Conservation (phyloP, 1,140 invertebrate genomes). For the Eriosoma lanigerum region DNA sequence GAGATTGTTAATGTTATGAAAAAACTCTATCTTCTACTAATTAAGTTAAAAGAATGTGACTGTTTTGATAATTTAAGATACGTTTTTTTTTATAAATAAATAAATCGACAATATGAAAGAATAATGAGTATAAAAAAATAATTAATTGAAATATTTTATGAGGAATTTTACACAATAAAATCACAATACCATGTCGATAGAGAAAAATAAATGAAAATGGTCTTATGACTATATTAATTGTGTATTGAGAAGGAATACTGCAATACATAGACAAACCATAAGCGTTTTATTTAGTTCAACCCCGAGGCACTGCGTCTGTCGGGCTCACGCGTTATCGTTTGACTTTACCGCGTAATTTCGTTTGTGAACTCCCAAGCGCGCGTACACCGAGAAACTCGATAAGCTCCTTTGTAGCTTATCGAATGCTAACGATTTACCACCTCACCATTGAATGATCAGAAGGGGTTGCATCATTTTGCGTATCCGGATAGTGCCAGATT, state of each 20-base stretch:
- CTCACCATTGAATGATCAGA: not conserved
- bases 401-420: slow-evolving; percentile 44
- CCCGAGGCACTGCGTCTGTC: slow-evolving; percentile 18
- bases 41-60: no score
- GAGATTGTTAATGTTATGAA: no score
- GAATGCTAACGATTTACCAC: slow-evolving; percentile 39
- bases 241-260: not conserved
- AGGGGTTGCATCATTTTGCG: slow-evolving; percentile 13
- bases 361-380: slow-evolving; percentile 13
- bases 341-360: slow-evolving; percentile 44
- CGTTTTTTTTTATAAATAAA: no score
- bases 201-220: not conserved
- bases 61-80: no score
- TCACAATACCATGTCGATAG: not conserved
- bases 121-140: not conserved
- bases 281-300: slow-evolving; percentile 24
- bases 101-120: not conserved
- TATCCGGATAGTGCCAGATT: slow-evolving; percentile 38
- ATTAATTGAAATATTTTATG: not conserved
- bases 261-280: not conserved
- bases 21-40: no score
- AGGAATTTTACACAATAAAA: not conserved
- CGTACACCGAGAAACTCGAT: slow-evolving; percentile 35
- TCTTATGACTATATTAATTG: not conserved
- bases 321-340: slow-evolving; percentile 35